Base-by-base conservation (phyloP, 2,113 vertebrate genomes). In the Rhizomys pruinosus region DNA sequence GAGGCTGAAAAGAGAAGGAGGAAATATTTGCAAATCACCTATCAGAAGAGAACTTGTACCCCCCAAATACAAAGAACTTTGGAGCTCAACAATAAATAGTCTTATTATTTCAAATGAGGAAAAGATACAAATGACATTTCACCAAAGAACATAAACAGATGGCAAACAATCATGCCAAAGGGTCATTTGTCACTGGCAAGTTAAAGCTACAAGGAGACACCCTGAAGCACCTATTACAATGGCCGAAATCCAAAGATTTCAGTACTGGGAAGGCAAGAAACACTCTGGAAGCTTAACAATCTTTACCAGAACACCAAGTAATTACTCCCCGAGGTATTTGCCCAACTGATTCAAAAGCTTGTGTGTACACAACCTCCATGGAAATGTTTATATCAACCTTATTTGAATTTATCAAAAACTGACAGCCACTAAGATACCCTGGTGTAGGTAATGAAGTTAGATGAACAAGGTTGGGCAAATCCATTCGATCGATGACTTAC, bases 1-100 rank as follows among this genome's bases (percentile, higher is more conserved):
- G 27, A 84, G 19, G 87, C 6, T 91, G 73, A 84, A 84, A 78
- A 94, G 42, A 71, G 19, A 82, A 34, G 59, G 12, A 90, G 77
- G 93, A 96, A 80, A 89, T 73, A 93, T 69, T 66, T 80, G 15
- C 52, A 88, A 84, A 77, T 88, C 61, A 81, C n/a, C 25, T 86
- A 69, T 77, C 19, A 37, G 44, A 81, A 57, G 88, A 64, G n/a
- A 19, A 81, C 25, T 77, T 79, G 32, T 52, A 52, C 69, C 8
- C 6, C 73, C 94, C 93, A 91, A 78, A 91, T 22, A 71, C 22
- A 81, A 84, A 96, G 32, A 74, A 71, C 32, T 47, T 92, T 88
- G 90, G 84, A 73, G 39, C 29, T 81, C 27, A 74, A 17, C 87
- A 63, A 5, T 85, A 87, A 90, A 82, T 94, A 92, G 27, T 37